Evolutionary conservation across 2,888 invertebrate species (phyloP).

Genomic region (Mythimna loreyi): DNA sequence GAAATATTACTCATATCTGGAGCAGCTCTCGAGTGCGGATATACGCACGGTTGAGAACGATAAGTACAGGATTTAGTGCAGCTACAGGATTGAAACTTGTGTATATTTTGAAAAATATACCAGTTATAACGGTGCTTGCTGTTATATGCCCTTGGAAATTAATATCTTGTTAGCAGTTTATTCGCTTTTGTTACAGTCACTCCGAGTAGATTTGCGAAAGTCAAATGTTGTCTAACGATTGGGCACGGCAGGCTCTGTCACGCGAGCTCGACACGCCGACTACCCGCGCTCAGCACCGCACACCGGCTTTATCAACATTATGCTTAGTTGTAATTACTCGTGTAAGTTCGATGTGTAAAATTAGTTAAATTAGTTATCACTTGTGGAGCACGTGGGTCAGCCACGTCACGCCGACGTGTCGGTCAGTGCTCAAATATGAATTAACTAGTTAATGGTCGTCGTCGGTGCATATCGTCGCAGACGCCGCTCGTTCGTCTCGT

Average conservation of each 20-base stretch:
- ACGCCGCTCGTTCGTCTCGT: slow-evolving; percentile 67
- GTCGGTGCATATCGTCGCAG: slow-evolving; percentile 64
- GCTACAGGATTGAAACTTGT: slow-evolving; percentile 11
- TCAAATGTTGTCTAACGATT: slow-evolving; percentile 83
- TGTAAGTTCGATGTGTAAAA: slow-evolving; percentile 54
- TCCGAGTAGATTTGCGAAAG: slow-evolving; percentile 82
- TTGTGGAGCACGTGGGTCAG: slow-evolving; percentile 57
- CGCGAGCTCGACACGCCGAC: slow-evolving; percentile 78
- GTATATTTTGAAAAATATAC: slow-evolving; percentile 39
- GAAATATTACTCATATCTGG: slow-evolving; percentile 34
- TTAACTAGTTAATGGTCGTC: slow-evolving; percentile 57
- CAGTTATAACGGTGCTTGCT: slow-evolving; percentile 38
- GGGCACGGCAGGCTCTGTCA: slow-evolving; percentile 84
- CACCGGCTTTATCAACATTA: slow-evolving; percentile 61
- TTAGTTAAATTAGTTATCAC: slow-evolving; percentile 56
- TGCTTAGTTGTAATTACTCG: slow-evolving; percentile 62
- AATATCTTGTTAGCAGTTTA: slow-evolving; percentile 79
- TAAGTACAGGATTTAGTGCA: slow-evolving; percentile 22
- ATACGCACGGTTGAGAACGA: slow-evolving; percentile 17
- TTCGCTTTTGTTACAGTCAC: slow-evolving; percentile 77
- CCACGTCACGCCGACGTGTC: slow-evolving; percentile 54
- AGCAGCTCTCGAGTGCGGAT: slow-evolving; percentile 33
- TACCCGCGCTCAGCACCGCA: slow-evolving; percentile 59
- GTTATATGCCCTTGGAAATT: slow-evolving; percentile 71
- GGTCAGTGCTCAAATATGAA: slow-evolving; percentile 56